Base-by-base conservation (phyloP, 2,888 invertebrate species). In the Belgica antarctica region DNA sequence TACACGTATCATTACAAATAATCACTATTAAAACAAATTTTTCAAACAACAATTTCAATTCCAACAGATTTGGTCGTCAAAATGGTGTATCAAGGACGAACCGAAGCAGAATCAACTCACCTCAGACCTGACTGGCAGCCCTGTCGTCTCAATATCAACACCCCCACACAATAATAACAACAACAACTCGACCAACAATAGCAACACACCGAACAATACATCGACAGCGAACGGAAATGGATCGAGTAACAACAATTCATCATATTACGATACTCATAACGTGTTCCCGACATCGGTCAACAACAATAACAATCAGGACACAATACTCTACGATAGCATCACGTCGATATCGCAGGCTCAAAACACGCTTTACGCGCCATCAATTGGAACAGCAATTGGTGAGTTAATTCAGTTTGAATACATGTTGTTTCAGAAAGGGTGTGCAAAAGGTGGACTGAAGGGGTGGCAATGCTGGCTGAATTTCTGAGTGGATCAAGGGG, bases 1-100 rank as follows among this genome's bases (percentile, higher is more conserved):
- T n/a, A n/a, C n/a, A n/a, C n/a, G n/a, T n/a, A n/a, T n/a, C n/a
- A n/a, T n/a, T n/a, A n/a, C n/a, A n/a, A n/a, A n/a, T n/a, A n/a
- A n/a, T n/a, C 41, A 15, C 12, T 66, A 27, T 61, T 22, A 62
- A 47, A 22, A 61, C 10, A 27, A 24, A 28, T 70, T 36, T 27
- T 4, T 46, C 17, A 34, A 62, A 10, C 5, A 3, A 62, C 41
- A 2, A n/a, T n/a, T 41, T 10, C 15, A 31, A 41, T 41, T 5
- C 41, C 12, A 57, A 25, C 90, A 92, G 92, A 89, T 92, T 73
- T 92, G 92, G 85, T 89, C 93, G 73, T 86, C 87, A 73, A 94
- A 94, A 83, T 93, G 93, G 93, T 90, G 90, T 80, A 88, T 93
- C 77, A 93, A 94, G 80, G 93, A 94, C 80, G 92, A 93, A 78